Evolutionary conservation across 2,797 vertebrate species (phyloP), one percentile per base, ranked within the genome.

Genomic region (Crax fasciolata): DNA sequence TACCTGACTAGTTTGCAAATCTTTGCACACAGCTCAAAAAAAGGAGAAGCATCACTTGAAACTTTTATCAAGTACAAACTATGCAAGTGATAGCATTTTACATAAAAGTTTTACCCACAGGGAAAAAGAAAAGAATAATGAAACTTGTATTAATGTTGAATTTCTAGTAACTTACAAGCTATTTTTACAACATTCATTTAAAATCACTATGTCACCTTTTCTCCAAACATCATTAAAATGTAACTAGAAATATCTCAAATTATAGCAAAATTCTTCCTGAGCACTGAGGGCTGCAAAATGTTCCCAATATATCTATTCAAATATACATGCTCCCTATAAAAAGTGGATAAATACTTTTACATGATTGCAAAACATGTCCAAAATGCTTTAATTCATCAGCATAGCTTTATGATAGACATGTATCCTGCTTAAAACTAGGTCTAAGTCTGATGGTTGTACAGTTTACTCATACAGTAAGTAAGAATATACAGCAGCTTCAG

Each of bases 1-100:
- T 62, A 84, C 65, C 73, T 90, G 79, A 91, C 58, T 81, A 39
- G 62, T 84, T 91, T 92, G 82, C 54, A 93, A 85, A 93, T 80
- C 83, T 90, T 88, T 87, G 32, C 51, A 46, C 39, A 46, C 17
- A 71, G 27, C 13, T 14, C 41, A n/a, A 39, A 91, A 91, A 71
- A 55, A 19, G 10, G 48, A 57, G 46, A 75, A 81, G 35, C 62
- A 78, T 63, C 66, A 51, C 70, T 81, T 86, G 51, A 86, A 89
- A 88, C 21, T 71, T 89, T 88, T 90, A 81, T 89, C 13, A 48
- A 71, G 30, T 23, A 73, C 66, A 92, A 89, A 80, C 61, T 87
- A 28, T 58, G 39, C 90, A 87, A 89, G 41, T 58, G 43, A 82
- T 48, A 85, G 39, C 66, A 52, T 86, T 92, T 87, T 87, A 66